Base-by-base conservation (phyloP, 2,888 invertebrate genomes). In the Clanis bilineata region DNA sequence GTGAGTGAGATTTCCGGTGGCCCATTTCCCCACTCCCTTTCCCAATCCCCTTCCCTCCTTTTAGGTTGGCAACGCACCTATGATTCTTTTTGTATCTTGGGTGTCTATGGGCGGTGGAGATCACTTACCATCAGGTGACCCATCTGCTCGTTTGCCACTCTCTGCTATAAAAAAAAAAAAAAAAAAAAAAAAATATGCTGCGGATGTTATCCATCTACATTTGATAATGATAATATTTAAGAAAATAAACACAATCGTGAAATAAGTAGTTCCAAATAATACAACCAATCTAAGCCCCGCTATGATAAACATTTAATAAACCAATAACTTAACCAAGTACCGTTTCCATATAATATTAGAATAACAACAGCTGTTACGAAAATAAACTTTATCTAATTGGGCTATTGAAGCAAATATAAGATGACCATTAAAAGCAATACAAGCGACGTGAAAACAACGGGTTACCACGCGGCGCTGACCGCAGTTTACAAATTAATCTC, bases 371-470 rank as follows among this genome's bases (percentile, higher is more conserved):
- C 15, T 28, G 32, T 7, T 32, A 32, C 51, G 15, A 32, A 51
- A 39, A 56, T 39, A 56, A 56, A 56, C 23, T 38, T 56, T 39
- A 56, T 23, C 38, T 56, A 56, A 56, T 38, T 56, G n/a, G 56
- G 39, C 39, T 56, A 23, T 56, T 56, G 39, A 56, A 22, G 28
- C 51, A 51, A 51, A 51, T 51, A 51, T 28, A 51, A 51, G 51
- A 51, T 51, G 51, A 18, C 51, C 32, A 51, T 51, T 32, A 51
- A 51, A 51, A 51, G 51, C 32, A 51, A 51, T 32, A 51, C 1
- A 15, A 10, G 18, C 51, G 28, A 32, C 18, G 28, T 51, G 51
- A 51, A 51, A 51, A 51, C 32, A 18, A 15, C 9, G 51, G 15
- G 25, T 51, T 51, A 51, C 51, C 51, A 51, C 15, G 51, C 51